Conservation (phyloP, 2,113 vertebrate genomes). For the Aix galericulata region DNA sequence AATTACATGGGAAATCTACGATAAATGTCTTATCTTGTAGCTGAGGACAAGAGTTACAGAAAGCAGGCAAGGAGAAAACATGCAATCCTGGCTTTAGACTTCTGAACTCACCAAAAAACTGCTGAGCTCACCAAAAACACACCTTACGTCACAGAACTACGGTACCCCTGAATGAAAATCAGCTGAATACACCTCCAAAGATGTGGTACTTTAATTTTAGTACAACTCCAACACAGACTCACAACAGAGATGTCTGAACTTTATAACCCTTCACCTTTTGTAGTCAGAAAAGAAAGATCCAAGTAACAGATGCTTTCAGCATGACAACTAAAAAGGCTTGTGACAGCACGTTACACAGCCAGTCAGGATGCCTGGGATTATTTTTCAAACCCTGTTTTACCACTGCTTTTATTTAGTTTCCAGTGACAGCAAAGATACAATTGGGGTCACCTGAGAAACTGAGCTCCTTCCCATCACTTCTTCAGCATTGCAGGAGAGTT, state of each 20-base stretch:
- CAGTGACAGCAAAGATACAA: background rate
- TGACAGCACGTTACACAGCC: background rate
- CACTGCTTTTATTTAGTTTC: background rate
- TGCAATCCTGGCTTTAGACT: background rate
- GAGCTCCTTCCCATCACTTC: background rate
- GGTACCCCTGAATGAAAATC: background rate
- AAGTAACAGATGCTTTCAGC: background rate
- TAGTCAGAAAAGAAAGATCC: background rate
- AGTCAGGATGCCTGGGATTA: background rate
- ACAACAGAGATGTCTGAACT: background rate
- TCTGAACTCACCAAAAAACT: background rate
- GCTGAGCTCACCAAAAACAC: background rate
- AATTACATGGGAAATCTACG: background rate
- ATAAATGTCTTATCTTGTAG: background rate
- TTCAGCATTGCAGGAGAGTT: background rate
- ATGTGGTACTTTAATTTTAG: background rate
- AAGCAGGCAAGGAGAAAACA: rapidly evolving
- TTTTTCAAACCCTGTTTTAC: background rate
- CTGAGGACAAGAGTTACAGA: background rate
- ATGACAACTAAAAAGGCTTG: background rate
- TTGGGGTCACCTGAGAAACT: background rate
- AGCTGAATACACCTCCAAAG: background rate
- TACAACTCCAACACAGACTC: background rate
- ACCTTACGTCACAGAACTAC: background rate
- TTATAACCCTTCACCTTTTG: background rate